Evolutionary conservation across 2,113 vertebrate species (phyloP).

Genomic region (Prionailurus viverrinus): DNA sequence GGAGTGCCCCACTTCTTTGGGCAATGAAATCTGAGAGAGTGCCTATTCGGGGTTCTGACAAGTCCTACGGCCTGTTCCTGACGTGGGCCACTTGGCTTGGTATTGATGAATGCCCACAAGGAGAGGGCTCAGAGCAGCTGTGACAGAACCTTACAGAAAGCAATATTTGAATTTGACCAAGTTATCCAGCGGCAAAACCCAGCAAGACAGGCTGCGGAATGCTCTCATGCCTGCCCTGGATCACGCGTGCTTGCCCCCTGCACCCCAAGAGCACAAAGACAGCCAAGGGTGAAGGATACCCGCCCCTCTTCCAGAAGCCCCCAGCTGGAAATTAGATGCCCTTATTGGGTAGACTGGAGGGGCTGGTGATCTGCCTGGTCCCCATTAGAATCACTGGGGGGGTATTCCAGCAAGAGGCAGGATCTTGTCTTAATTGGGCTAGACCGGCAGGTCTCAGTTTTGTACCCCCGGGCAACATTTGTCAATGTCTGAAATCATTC

Average conservation of each 20-base stretch:
- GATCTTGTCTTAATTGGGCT: not conserved
- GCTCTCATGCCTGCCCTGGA: not conserved
- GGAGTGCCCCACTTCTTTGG: not conserved
- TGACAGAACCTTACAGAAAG: not conserved
- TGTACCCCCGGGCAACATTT: not conserved
- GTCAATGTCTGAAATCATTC: not conserved
- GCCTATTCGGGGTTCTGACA: not conserved
- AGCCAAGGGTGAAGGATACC: not conserved
- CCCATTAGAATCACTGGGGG: fast-evolving
- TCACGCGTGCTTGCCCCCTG: fast-evolving
- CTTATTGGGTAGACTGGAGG: not conserved
- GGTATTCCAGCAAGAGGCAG: not conserved
- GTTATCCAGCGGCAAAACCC: not conserved
- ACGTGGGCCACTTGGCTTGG: not conserved
- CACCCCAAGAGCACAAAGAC: not conserved
- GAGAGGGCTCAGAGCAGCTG: not conserved
- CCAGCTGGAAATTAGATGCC: not conserved
- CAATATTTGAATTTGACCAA: not conserved
- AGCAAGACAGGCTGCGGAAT: not conserved
- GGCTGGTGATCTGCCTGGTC: not conserved
- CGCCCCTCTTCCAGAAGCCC: not conserved
- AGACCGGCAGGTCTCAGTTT: not conserved
- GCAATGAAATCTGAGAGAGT: not conserved
- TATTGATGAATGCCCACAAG: not conserved
- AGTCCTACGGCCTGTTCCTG: not conserved